Percentiles rank a stretch among this genome's conserved stretches.
Conservation (phyloP, 92 coral and sea anemone genomes). For the Porites rus region DNA sequence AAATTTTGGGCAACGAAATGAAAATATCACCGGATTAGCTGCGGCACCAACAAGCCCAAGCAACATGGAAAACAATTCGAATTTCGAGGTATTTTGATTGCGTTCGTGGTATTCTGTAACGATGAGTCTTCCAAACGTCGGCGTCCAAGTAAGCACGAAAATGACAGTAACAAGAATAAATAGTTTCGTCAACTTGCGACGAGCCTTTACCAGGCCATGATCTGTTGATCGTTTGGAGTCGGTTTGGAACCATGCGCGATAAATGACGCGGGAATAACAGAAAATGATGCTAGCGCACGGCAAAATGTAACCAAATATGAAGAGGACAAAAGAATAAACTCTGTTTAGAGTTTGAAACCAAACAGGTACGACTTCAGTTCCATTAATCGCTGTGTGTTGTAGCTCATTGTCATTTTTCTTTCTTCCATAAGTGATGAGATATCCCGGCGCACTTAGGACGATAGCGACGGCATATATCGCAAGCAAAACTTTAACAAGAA, state of each 20-base stretch:
- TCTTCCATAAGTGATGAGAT: background rate
- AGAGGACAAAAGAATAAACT: constrained; percentile 5
- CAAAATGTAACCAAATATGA: constrained; percentile 33
- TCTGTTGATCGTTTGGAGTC: constrained; percentile 33
- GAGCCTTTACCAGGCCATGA: constrained; percentile 51
- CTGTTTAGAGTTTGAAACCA: background rate
- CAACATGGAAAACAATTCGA: constrained; percentile 5
- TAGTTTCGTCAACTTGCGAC: constrained; percentile 71
- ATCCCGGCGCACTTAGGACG: background rate
- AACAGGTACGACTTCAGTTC: background rate
- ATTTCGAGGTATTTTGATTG: background rate
- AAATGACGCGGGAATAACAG: constrained; percentile 55
- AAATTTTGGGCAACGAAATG: constrained; percentile 33
- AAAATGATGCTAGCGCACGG: constrained; percentile 48
- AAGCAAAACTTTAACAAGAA: constrained; percentile 6
- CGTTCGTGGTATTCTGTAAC: background rate
- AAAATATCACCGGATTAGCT: constrained; percentile 31
- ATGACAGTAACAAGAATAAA: constrained; percentile 46
- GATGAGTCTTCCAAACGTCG: constrained; percentile 22
- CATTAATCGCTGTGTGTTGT: background rate
- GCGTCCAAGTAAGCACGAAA: constrained; percentile 66
- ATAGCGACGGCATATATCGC: background rate
- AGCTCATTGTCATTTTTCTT: background rate
- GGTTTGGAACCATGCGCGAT: constrained; percentile 52
- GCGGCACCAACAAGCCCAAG: constrained; percentile 26